Evolutionary conservation across 2,888 invertebrate species (phyloP).

Genomic region (Heliconius cydno): DNA sequence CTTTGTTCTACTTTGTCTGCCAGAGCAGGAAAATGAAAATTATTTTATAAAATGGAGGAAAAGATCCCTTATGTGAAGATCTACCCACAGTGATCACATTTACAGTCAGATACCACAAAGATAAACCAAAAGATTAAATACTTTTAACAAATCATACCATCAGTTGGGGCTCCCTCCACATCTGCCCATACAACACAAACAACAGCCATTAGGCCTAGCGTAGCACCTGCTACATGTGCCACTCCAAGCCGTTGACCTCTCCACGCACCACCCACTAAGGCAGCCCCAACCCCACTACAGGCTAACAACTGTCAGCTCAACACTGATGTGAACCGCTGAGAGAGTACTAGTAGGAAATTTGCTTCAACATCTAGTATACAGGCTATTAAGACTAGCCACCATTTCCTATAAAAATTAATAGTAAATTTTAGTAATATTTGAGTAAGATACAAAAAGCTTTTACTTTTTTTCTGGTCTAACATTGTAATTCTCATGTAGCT

Average conservation of each 20-base stretch:
- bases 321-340: conserved; percentile 85
- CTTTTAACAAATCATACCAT: conserved; percentile 71
- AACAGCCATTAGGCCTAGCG: conserved; percentile 91
- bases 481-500: background rate
- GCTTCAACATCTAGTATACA: conserved; percentile 94
- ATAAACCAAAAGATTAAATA: background rate
- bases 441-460: too few species aligned
- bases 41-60: too few species aligned
- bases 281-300: conserved; percentile 93
- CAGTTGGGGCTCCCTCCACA: conserved; percentile 87
- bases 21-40: too few species aligned
- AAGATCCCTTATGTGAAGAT: too few species aligned
- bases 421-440: background rate
- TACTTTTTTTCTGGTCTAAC: background rate
- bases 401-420: conserved; percentile 68
- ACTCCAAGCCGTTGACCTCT: conserved; percentile 89
- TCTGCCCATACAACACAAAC: conserved; percentile 93
- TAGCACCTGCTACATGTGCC: conserved; percentile 90
- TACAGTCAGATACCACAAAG: too few species aligned
- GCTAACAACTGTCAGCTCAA: conserved; percentile 89
- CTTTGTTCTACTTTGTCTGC: too few species aligned
- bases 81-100: too few species aligned
- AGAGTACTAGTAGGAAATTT: conserved; percentile 90
- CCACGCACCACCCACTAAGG: conserved; percentile 90
- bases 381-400: conserved; percentile 90